These are phyloP conservation scores for Diachrysia chrysitis DNA, from an alignment of 2,888 invertebrate genomes.

Conservation along the genomic window DNA sequence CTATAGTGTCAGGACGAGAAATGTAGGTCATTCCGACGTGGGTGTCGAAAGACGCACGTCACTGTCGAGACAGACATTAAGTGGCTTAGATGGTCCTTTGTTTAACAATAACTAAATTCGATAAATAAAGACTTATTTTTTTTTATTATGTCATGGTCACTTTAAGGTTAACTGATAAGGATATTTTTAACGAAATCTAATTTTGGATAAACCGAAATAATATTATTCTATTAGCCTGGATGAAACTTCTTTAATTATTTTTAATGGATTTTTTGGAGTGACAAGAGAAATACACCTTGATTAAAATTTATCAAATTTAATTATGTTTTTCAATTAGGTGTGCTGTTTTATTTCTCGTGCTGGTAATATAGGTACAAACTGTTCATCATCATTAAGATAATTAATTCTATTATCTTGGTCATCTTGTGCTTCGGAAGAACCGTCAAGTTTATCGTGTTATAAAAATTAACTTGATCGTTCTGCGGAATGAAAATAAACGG, in stretches of 20 bases:
- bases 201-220: background rate
- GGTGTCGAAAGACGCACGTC: constrained; percentile 3
- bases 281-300: too few relatives aligned
- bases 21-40: background rate
- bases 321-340: too few relatives aligned
- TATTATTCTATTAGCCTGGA: background rate
- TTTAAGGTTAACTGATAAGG: background rate
- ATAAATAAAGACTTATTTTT: background rate
- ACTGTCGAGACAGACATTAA: constrained; percentile 4
- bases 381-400: background rate
- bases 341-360: background rate
- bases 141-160: background rate
- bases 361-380: background rate
- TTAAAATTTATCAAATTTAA: too few relatives aligned
- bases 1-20: background rate
- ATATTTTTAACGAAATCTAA: background rate
- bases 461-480: constrained; percentile 34
- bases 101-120: background rate
- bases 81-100: constrained; percentile 4
- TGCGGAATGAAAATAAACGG: constrained; percentile 36
- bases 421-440: background rate
- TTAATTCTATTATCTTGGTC: background rate
- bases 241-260: background rate
- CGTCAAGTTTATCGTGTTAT: constrained; percentile 9
- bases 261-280: too few relatives aligned